phyloP scores from a whole-genome alignment of 2,797 vertebrate genomes.

The Natrix natrix region DNA sequence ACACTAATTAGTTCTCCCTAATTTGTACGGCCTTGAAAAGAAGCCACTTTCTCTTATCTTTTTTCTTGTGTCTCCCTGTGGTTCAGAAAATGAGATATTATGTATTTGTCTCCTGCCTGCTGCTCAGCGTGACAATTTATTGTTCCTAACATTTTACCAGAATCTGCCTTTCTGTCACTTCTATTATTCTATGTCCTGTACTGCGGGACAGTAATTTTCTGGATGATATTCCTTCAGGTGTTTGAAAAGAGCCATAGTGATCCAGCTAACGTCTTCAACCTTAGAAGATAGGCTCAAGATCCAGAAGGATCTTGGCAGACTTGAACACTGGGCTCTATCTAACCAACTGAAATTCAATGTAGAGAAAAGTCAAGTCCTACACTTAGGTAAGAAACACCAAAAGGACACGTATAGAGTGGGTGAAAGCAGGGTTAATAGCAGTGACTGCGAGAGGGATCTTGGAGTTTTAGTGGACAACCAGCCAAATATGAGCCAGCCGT shows the following conservation, averaged over 20 bases:
- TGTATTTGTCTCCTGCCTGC: background rate
- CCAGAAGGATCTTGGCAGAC: too few species aligned
- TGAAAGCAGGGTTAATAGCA: too few species aligned
- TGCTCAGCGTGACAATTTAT: background rate
- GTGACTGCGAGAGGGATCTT: too few species aligned
- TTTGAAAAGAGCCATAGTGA: background rate
- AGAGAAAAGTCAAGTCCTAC: too few species aligned
- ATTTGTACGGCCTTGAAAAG: background rate
- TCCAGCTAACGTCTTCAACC: background rate
- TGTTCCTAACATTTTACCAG: background rate
- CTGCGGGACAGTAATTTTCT: background rate
- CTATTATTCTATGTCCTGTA: background rate
- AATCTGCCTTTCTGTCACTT: background rate
- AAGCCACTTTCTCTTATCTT: background rate
- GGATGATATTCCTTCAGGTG: background rate
- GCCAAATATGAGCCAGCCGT: too few species aligned
- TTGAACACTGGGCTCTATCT: too few species aligned
- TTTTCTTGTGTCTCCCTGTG: background rate
- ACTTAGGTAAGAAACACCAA: too few species aligned
- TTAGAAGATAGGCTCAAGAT: too few species aligned
- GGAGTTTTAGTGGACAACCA: too few species aligned
- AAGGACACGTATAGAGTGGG: too few species aligned
- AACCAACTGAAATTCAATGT: too few species aligned
- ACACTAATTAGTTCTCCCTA: background rate
- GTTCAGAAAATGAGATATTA: background rate